A percentile compares a stretch with the other conserved stretches of the same genome.
Conservation (phyloP, 2,113 vertebrate genomes). For the Cyprinodon brontotheroides region DNA sequence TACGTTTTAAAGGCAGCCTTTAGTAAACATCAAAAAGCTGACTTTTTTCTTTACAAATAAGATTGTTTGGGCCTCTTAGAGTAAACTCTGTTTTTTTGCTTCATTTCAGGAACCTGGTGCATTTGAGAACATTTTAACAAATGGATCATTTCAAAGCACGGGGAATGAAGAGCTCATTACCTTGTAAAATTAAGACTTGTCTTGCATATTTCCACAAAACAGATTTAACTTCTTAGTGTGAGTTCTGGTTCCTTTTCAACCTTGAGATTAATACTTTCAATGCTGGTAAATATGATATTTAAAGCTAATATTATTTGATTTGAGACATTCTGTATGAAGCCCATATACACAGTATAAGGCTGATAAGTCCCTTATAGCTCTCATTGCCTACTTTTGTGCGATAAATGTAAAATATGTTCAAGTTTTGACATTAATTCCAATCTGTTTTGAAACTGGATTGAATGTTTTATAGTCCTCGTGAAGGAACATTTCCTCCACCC, state of each 20-base stretch:
- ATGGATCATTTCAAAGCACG: conserved; percentile 15
- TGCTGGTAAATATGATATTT: conserved; percentile 6
- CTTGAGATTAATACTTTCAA: conserved; percentile 6
- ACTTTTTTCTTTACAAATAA: conserved; percentile 3
- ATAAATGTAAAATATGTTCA: conserved; percentile 6
- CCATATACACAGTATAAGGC: neutral
- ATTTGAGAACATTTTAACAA: conserved; percentile 15
- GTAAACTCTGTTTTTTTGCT: conserved; percentile 8
- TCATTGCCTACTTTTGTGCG: neutral
- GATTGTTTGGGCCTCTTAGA: neutral
- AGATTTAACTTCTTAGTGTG: conserved; percentile 5
- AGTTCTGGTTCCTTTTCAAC: conserved; percentile 11
- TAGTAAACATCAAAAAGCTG: conserved; percentile 9
- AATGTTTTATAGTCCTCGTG: conserved; percentile 15
- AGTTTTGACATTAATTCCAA: conserved; percentile 3
- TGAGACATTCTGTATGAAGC: conserved; percentile 12
- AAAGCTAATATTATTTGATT: neutral
- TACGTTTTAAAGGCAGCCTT: conserved; percentile 2
- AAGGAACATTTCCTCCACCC: conserved; percentile 17
- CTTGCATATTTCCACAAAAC: conserved; percentile 41
- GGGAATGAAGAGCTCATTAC: neutral
- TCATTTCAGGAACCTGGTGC: neutral
- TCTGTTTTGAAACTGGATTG: conserved; percentile 9
- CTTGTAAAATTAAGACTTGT: conserved; percentile 3
- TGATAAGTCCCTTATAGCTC: neutral